phyloP scores from a whole-genome alignment of 2,113 vertebrate genomes.

The Erinaceus europaeus region DNA sequence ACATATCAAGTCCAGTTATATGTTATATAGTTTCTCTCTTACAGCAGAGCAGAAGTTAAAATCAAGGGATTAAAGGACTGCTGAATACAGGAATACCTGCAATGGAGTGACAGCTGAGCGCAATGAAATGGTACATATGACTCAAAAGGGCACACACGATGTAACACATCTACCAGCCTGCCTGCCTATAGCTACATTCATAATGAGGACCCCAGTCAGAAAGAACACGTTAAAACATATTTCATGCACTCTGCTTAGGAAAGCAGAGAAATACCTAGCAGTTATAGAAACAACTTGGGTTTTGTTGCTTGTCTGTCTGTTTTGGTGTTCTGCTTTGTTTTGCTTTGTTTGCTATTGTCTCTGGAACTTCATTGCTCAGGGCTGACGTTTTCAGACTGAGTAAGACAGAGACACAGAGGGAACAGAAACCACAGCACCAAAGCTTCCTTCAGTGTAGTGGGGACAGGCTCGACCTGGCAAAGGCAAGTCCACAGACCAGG shows the following conservation, averaged over 20 bases:
- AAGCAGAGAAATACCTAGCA: not conserved
- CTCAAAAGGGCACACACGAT: not conserved
- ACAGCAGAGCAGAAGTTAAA: not conserved
- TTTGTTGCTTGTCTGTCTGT: too few relatives aligned
- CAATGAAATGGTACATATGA: not conserved
- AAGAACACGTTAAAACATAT: not conserved
- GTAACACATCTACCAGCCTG: not conserved
- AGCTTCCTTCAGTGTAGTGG: too few relatives aligned
- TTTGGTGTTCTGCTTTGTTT: too few relatives aligned
- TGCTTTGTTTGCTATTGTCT: too few relatives aligned
- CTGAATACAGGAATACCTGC: not conserved
- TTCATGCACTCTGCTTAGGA: not conserved
- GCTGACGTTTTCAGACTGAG: too few relatives aligned
- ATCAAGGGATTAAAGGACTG: not conserved
- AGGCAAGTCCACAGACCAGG: too few relatives aligned
- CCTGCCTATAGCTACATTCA: not conserved
- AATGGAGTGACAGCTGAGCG: not conserved
- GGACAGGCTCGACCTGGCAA: too few relatives aligned
- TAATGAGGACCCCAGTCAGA: not conserved
- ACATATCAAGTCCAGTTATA: not conserved
- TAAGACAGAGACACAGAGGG: too few relatives aligned
- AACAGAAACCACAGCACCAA: too few relatives aligned
- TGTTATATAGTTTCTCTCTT: conserved; percentile 14
- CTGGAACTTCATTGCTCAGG: too few relatives aligned
- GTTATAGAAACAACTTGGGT: too few relatives aligned